Conservation (phyloP, 1,140 invertebrate species). For the Tribolium castaneum region DNA sequence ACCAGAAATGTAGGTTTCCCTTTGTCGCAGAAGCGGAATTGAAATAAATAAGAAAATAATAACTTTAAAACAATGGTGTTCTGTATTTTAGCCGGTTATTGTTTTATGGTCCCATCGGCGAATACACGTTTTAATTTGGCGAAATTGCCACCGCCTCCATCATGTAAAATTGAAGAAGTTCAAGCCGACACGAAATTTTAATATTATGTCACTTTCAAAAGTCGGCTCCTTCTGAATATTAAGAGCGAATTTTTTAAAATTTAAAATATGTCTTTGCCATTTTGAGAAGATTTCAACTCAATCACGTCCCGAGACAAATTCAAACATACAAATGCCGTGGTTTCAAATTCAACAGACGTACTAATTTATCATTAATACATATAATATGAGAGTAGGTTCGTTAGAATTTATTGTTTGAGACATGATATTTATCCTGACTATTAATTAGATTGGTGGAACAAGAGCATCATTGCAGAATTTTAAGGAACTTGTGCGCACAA, state of each 20-base stretch:
- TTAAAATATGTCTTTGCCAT: background rate
- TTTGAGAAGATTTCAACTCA: slow-evolving; percentile 2
- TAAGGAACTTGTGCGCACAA: background rate
- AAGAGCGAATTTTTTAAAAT: background rate
- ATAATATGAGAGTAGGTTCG: slow-evolving; percentile 30
- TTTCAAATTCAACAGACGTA: slow-evolving; percentile 27
- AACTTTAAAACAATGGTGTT: no score
- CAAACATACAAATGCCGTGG: slow-evolving; percentile 12
- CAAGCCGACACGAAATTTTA: background rate
- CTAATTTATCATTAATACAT: slow-evolving; percentile 22
- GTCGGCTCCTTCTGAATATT: background rate
- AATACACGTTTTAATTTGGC: no score
- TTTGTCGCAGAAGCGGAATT: background rate
- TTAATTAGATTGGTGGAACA: slow-evolving; percentile 20
- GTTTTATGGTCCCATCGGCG: no score
- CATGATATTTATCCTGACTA: slow-evolving; percentile 6
- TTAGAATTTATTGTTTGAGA: slow-evolving; percentile 29
- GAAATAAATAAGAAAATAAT: background rate
- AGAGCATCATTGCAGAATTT: slow-evolving; percentile 16
- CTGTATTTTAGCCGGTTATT: no score
- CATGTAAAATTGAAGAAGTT: background rate
- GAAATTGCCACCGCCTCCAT: no score
- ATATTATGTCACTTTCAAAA: no score
- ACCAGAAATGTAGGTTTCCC: background rate
- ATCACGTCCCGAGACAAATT: slow-evolving; percentile 11